Evolutionary conservation across 2,113 vertebrate genomes (phyloP), one percentile per base, ranked within the genome.

Genomic region (Megaceryle torquata): DNA sequence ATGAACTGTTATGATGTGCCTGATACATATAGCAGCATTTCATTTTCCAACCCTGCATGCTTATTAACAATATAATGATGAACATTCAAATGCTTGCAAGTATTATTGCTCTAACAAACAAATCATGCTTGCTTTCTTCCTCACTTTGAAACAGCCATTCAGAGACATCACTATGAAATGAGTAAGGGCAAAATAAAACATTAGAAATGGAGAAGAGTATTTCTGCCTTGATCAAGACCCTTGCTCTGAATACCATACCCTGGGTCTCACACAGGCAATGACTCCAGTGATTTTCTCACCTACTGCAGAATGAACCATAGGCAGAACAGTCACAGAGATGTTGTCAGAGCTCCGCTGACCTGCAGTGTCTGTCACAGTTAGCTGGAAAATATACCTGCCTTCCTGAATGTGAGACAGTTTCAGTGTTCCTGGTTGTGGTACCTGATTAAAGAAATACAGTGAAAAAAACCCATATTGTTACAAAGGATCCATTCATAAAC

Each of bases 301-400:
- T 98, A 97, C 97, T 17, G 97, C 96, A 48, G 98, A 98, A 93
- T 97, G 98, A 89, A 98, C 98, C 15, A 97, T 97, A 9, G 98
- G 98, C 88, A 99, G 98, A 67, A 99, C 94, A 0, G 98, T 99
- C 90, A 99, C 98, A 0, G 99, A 99, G 86, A 99, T 93, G 2
- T 99, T 99, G 97, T 99, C 99, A 0, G 99, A 99, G 96, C 98
- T 99, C 88, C 92, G 98, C 96, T 99, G 99, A 10, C 99, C 99
- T 0, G 88, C 97, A 0, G 97, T 98, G 97, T 99, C 99, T 1
- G 98, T 99, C 96, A 99, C 98, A 0, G 98, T 99, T 83, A 99
- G 98, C 98, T 99, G 98, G 95, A 99, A 98, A 37, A 97, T 77
- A 88, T 99, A 99, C 4, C 95, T 72, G 0, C 99, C 99, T 89